Evolutionary conservation across 2,797 vertebrate species (phyloP), one percentile per base, ranked within the genome.

Genomic region (Pitangus sulphuratus): DNA sequence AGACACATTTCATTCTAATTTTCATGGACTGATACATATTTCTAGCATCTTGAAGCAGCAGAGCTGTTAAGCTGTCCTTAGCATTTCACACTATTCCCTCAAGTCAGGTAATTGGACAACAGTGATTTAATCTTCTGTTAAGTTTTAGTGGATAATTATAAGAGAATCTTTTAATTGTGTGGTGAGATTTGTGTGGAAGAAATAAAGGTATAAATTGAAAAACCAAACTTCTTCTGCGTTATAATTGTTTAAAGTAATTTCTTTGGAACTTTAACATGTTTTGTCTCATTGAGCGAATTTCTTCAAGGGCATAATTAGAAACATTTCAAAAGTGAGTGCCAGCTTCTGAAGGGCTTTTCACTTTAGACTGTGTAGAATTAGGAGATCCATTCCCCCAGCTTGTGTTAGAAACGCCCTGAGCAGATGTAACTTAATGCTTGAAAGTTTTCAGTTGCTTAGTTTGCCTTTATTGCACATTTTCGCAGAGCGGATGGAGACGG

Each of bases 401-500:
- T 57, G 57, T 28, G 6, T 76, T 79, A 84, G 65, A 77, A 70
- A 30, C 60, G 33, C 69, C 68, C 47, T 54, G 42, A 85, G 54
- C 40, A 58, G 35, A 45, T 1, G 21, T 24, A n/a, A 84, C 42
- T 76, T 69, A 40, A 39, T 60, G 26, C 69, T 57, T 74, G 60
- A 44, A 95, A 91, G 69, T 56, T 85, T 53, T n/a, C 39, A 66
- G 60, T 91, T 80, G 58, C 45, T 96, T 74, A 5, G 3, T 57
- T 95, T 85, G 31, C 35, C 65, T 95, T 30, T 61, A 7, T 48
- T 93, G 80, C 33, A 39, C 66, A 69, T 78, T 70, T 87, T 96
- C 96, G 77, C 97, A 99, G 99, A 99, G 50, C 99, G 99, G 20
- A 99, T 99, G 98, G 99, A 99, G 93, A 99, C 99, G 0, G 99